Evolutionary conservation across 2,113 vertebrate genomes (phyloP).

Genomic region (Hirundichthys speculiger): DNA sequence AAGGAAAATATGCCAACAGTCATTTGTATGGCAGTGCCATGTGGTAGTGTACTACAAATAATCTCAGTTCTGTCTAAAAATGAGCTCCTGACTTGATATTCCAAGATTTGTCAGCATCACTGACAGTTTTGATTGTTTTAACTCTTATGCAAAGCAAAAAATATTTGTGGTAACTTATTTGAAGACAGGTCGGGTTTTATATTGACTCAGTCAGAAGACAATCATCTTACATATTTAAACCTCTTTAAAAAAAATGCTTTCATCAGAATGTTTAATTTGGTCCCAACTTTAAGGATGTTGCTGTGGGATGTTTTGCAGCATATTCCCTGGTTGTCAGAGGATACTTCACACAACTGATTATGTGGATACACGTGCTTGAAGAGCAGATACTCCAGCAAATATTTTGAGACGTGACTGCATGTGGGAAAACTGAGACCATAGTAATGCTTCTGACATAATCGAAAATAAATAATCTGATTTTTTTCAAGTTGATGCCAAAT

Average conservation of each 20-base stretch:
- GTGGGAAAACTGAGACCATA: slow-evolving; percentile 1
- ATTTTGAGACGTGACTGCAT: not conserved
- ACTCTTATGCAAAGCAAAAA: no score
- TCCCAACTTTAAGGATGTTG: not conserved
- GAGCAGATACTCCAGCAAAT: not conserved
- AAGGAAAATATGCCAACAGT: slow-evolving; percentile 8
- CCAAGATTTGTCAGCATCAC: not conserved
- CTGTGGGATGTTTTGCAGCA: not conserved
- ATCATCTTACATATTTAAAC: not conserved
- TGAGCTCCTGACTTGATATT: not conserved
- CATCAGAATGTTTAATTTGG: not conserved
- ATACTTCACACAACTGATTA: slow-evolving; percentile 3
- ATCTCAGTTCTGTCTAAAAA: slow-evolving; percentile 5
- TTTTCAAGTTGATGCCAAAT: no score
- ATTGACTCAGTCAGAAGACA: not conserved
- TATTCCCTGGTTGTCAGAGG: not conserved
- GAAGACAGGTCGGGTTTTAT: not conserved
- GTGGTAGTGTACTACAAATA: no score
- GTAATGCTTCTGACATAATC: not conserved
- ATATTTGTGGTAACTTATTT: no score
- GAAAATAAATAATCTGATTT: no score
- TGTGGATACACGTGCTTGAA: not conserved
- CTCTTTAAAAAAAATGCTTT: not conserved
- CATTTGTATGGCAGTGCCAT: slow-evolving; percentile 5
- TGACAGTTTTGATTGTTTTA: not conserved